These are phyloP conservation scores for Microcebus murinus DNA, from an alignment of 2,113 vertebrate genomes.

Conservation along the genomic window DNA sequence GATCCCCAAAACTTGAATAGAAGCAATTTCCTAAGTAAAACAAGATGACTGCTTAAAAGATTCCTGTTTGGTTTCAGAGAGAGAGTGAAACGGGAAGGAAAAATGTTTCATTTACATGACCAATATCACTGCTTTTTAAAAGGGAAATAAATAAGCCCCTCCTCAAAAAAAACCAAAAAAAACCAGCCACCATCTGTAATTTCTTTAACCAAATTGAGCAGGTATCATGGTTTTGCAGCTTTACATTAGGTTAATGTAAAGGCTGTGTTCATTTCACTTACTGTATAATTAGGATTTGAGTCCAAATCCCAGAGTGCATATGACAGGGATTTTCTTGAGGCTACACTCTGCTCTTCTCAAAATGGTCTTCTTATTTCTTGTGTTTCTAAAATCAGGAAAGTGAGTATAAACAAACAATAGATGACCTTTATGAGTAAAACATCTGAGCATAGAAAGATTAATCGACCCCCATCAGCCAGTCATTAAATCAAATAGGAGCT, in stretches of 20 bases:
- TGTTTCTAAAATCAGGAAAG: slow-evolving; percentile 65
- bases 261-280: slow-evolving; percentile 61
- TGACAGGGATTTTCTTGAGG: slow-evolving; percentile 56
- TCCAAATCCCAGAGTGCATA: slow-evolving; percentile 74
- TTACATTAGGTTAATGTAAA: slow-evolving; percentile 65
- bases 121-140: not conserved
- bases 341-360: slow-evolving; percentile 57
- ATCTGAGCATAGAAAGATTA: slow-evolving; percentile 85
- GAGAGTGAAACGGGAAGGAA: not conserved
- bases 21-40: not conserved
- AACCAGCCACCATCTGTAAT: not conserved
- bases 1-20: not conserved
- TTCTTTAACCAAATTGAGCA: slow-evolving; percentile 39
- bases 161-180: not conserved
- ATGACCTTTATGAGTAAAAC: slow-evolving; percentile 85
- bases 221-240: not conserved
- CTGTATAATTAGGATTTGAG: slow-evolving; percentile 60
- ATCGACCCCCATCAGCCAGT: slow-evolving; percentile 84
- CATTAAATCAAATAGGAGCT: slow-evolving; percentile 88
- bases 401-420: slow-evolving; percentile 83
- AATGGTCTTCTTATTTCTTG: slow-evolving; percentile 50
- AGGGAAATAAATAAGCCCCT: not conserved
- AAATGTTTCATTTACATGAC: not conserved
- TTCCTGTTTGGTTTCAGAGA: not conserved
- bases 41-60: not conserved